Conservation (phyloP, 2,113 vertebrate genomes). For the Aplodontia rufa region DNA sequence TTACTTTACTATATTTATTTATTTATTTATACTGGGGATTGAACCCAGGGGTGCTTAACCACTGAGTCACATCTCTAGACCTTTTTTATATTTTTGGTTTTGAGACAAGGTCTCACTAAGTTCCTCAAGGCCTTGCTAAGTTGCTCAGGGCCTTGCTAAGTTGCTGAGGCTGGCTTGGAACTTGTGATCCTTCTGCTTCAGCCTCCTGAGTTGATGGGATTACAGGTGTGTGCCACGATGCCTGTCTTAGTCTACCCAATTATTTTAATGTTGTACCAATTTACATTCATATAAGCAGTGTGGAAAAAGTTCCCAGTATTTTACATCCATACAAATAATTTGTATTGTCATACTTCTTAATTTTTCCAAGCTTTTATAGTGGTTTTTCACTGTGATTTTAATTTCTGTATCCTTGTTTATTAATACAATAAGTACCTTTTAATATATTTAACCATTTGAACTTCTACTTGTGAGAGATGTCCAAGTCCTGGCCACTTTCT, state of each 20-base stretch:
- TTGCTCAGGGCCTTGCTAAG: too few relatives aligned
- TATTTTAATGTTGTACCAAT: background rate
- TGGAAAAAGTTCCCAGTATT: background rate
- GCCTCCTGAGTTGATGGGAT: too few relatives aligned
- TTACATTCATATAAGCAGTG: background rate
- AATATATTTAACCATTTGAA: background rate
- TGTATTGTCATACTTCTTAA: background rate
- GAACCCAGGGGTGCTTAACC: too few relatives aligned
- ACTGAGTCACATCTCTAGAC: too few relatives aligned
- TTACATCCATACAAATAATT: background rate
- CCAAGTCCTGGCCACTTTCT: background rate
- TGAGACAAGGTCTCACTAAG: too few relatives aligned
- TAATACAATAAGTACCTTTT: background rate
- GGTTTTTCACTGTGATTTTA: conserved; percentile 11
- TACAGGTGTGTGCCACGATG: too few relatives aligned
- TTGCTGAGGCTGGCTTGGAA: too few relatives aligned
- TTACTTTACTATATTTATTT: background rate
- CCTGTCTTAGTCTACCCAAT: background rate
- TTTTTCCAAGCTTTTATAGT: background rate
- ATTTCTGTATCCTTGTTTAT: conserved; percentile 16
- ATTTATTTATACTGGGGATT: too few relatives aligned
- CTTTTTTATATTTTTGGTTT: too few relatives aligned
- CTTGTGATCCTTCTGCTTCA: too few relatives aligned
- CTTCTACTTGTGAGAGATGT: background rate
- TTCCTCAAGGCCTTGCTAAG: too few relatives aligned